Conservation (phyloP, 2,888 invertebrate genomes). For the Trissolcus brochymenae region DNA sequence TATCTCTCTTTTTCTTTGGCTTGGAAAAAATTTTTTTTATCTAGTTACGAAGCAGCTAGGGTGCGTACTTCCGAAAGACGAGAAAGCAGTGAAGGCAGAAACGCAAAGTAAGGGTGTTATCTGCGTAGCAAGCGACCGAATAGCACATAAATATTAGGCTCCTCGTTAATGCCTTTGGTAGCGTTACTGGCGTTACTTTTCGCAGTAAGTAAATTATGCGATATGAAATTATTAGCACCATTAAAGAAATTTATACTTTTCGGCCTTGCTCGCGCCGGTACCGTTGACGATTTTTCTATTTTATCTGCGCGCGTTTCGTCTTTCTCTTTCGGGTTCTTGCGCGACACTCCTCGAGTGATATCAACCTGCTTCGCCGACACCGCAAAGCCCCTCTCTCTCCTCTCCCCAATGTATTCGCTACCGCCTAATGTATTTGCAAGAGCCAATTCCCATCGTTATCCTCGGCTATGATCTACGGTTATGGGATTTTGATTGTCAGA, state of each 20-base stretch:
- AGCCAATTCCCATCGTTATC: slow-evolving; percentile 75
- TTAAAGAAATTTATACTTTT: slow-evolving; percentile 77
- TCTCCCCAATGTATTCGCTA: slow-evolving; percentile 58
- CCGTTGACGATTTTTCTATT: slow-evolving; percentile 73
- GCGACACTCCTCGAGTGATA: slow-evolving; percentile 57
- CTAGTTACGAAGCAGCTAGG: slow-evolving; percentile 55
- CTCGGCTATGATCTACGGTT: slow-evolving; percentile 73
- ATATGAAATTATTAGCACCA: slow-evolving; percentile 77
- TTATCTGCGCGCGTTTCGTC: slow-evolving; percentile 65
- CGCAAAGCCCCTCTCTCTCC: slow-evolving; percentile 56
- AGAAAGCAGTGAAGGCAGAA: slow-evolving; percentile 57
- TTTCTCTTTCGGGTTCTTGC: slow-evolving; percentile 41
- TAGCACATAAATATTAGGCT: slow-evolving; percentile 77
- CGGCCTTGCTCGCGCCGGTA: slow-evolving; percentile 54
- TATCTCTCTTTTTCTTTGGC: slow-evolving; percentile 47
- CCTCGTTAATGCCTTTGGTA: slow-evolving; percentile 76
- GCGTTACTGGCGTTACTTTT: slow-evolving; percentile 77
- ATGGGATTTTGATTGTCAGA: slow-evolving; percentile 73
- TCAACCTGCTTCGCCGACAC: slow-evolving; percentile 62
- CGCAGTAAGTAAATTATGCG: slow-evolving; percentile 77
- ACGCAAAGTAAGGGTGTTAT: slow-evolving; percentile 72
- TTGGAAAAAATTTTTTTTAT: slow-evolving; percentile 56
- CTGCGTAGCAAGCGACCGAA: slow-evolving; percentile 74
- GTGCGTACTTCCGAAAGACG: slow-evolving; percentile 57
- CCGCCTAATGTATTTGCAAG: slow-evolving; percentile 75